phyloP scores from a whole-genome alignment of 2,797 vertebrate species.

The Sarcoramphus papa region DNA sequence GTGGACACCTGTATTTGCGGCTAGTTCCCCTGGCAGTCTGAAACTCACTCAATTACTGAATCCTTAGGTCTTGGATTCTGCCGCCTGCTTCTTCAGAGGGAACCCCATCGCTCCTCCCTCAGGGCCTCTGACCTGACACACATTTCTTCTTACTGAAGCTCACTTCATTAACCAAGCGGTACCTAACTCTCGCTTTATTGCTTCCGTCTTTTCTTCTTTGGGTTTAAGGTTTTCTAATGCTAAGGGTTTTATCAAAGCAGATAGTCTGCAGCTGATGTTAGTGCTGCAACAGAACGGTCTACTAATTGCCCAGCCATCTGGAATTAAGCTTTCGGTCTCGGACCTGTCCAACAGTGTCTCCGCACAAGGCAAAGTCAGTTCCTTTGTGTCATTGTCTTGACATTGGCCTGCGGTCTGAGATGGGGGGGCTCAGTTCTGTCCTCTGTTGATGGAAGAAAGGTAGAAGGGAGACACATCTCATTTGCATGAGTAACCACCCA shows the following conservation, averaged over 20 bases:
- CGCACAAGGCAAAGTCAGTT: background rate
- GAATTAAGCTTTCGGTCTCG: background rate
- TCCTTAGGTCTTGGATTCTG: background rate
- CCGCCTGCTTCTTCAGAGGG: background rate
- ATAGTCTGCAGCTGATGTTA: background rate
- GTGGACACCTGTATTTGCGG: background rate
- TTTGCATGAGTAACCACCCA: conserved; percentile 25
- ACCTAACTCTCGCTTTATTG: background rate
- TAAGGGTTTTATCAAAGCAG: conserved; percentile 16
- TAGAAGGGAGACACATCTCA: background rate
- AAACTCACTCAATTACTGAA: conserved; percentile 4
- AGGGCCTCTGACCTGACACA: background rate
- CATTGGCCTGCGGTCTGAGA: background rate
- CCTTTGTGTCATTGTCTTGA: background rate
- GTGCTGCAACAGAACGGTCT: background rate
- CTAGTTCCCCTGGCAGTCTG: background rate
- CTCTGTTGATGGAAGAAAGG: background rate
- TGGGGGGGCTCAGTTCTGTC: background rate
- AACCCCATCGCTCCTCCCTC: background rate
- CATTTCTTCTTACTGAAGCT: background rate
- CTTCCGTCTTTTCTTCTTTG: background rate
- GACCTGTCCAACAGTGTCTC: background rate
- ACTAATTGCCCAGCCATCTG: background rate
- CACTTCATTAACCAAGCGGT: background rate
- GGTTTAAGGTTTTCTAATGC: background rate